Conservation (phyloP, 2,888 invertebrate genomes). For the Zygaena filipendulae region DNA sequence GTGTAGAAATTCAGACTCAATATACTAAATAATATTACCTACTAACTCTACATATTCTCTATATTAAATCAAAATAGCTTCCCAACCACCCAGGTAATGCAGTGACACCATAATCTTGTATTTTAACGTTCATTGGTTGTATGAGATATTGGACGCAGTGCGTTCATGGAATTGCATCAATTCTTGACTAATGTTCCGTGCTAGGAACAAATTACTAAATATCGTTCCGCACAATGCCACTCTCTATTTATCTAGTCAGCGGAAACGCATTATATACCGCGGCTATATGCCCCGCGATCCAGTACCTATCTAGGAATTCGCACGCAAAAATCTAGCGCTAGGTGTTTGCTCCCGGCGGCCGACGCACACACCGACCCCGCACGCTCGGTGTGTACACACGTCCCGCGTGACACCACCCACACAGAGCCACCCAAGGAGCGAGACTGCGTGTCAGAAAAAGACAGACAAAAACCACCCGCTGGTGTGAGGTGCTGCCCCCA, state of each 20-base stretch:
- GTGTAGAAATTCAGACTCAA: no score
- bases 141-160: no score
- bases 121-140: no score
- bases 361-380: constrained; percentile 20
- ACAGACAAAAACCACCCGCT: constrained; percentile 63
- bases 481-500: constrained; percentile 67
- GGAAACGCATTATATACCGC: constrained; percentile 59
- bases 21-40: no score
- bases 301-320: constrained; percentile 59
- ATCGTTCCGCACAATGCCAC: no score
- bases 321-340: constrained; percentile 65
- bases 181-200: no score
- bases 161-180: no score
- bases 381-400: constrained; percentile 22
- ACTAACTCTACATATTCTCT: no score
- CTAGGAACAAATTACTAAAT: no score
- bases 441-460: constrained; percentile 59
- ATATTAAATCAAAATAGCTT: no score
- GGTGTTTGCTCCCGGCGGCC: constrained; percentile 47
- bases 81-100: no score
- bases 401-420: constrained; percentile 23
- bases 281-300: constrained; percentile 30
- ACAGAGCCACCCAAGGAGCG: constrained; percentile 32
- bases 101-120: no score
- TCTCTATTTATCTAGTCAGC: constrained; percentile 50